These are phyloP conservation scores for Gymnothorax javanicus DNA, from an alignment of 2,797 vertebrate genomes.

Conservation along the genomic window DNA sequence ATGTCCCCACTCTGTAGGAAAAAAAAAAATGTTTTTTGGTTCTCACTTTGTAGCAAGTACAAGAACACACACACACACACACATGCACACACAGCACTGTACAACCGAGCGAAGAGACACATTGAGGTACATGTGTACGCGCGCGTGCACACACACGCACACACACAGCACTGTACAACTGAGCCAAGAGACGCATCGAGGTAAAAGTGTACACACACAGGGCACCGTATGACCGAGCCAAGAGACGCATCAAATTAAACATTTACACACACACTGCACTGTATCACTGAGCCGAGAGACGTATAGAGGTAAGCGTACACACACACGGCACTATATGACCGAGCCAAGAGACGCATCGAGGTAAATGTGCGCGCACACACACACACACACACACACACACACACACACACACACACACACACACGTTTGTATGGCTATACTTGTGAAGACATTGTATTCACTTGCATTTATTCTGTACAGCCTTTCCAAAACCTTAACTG, in stretches of 20 bases:
- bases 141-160: background rate
- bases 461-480: too few species aligned
- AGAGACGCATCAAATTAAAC: background rate
- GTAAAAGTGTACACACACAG: background rate
- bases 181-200: conserved; percentile 77
- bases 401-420: conserved; percentile 21
- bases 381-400: conserved; percentile 29
- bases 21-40: too few species aligned
- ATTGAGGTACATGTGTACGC: conserved; percentile 80
- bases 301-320: too few species aligned
- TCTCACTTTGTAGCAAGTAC: too few species aligned
- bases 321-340: conserved; percentile 78
- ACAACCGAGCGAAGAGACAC: conserved; percentile 89
- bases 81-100: conserved; percentile 61
- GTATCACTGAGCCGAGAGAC: too few species aligned
- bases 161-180: conserved; percentile 74
- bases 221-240: too few species aligned
- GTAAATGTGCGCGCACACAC: background rate
- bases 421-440: too few species aligned
- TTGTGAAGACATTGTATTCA: too few species aligned
- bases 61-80: background rate
- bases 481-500: too few species aligned
- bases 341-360: conserved; percentile 78
- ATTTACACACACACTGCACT: conserved; percentile 3
- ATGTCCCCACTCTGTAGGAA: too few species aligned